Evolutionary conservation across 1,140 invertebrate species (phyloP).

Genomic region (Tyrophagus putrescentiae): DNA sequence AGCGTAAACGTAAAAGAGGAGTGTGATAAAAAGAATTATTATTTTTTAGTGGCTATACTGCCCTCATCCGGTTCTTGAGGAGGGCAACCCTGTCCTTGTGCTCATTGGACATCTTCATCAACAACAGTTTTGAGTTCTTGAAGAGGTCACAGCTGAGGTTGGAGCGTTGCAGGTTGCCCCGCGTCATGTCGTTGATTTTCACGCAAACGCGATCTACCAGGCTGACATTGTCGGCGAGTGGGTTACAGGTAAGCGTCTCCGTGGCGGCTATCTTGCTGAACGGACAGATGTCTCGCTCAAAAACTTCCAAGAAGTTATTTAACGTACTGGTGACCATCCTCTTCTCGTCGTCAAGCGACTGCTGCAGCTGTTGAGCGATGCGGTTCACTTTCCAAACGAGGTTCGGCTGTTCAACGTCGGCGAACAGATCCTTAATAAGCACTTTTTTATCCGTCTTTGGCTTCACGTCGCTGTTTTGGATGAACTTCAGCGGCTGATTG

Average conservation of each 20-base stretch:
- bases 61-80: conserved; percentile 19
- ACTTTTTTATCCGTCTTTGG: conserved; percentile 64
- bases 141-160: conserved; percentile 82
- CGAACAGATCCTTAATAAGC: conserved; percentile 70
- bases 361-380: conserved; percentile 76
- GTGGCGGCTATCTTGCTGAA: neutral
- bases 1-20: too few species aligned
- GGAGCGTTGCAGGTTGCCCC: conserved; percentile 87
- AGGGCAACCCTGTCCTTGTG: conserved; percentile 22
- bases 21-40: too few species aligned
- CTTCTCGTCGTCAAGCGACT: conserved; percentile 47
- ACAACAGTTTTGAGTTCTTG: conserved; percentile 63
- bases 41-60: too few species aligned
- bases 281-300: conserved; percentile 18
- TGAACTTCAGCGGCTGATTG: conserved; percentile 60
- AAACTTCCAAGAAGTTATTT: conserved; percentile 20
- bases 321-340: conserved; percentile 12
- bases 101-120: conserved; percentile 51
- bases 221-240: neutral
- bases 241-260: neutral
- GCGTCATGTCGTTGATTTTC: conserved; percentile 29
- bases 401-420: conserved; percentile 70
- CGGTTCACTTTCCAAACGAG: conserved; percentile 91
- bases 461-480: conserved; percentile 68
- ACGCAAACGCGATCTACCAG: conserved; percentile 12